Evolutionary conservation across 1,140 invertebrate genomes (phyloP), one percentile per base, ranked within the genome.

Genomic region (Eriosoma lanigerum): DNA sequence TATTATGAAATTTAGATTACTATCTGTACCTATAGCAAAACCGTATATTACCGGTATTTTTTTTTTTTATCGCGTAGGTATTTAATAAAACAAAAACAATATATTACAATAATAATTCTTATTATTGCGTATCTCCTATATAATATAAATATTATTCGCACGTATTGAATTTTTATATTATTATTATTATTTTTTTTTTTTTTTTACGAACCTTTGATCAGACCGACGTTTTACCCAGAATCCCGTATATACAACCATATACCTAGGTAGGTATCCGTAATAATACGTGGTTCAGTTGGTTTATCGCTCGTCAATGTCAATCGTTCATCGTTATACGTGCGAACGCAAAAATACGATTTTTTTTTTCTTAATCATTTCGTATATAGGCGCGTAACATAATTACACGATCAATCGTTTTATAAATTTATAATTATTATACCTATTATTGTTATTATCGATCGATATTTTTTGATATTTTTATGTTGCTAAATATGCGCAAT

Each of bases 301-400:
- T 44, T 66, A 66, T 66, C 64, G 64, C 64, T 21, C 64, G 64
- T 66, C 64, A 46, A 66, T 66, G 32, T 66, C 64, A 44, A 44
- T 44, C n/a, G 38, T 44, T 4, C 8, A 38, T 38, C n/a, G 8
- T 38, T 38, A 38, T 8, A 8, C 32, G 32, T n/a, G 32, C 6
- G 4, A 38, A 21, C 21, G 21, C 38, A n/a, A 46, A 44, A 21
- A 46, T 32, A 46, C n/a, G 38, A 24, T 44, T 66, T 66, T 21
- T 8, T 13, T 44, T 66, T 66, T 21, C 2, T 13, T 3, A 24
- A 66, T 21, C 32, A 15, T 32, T 29, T 62, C 17, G 26, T 60
- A 60, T 56, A 56, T 26, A 58, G 13, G 24, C 17, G 15, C 26
- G 1, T 38, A 38, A 38, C 8, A 38, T 38, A 38, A 38, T 38